Conservation (phyloP, 2,797 vertebrate species). For the Trachurus trachurus region DNA sequence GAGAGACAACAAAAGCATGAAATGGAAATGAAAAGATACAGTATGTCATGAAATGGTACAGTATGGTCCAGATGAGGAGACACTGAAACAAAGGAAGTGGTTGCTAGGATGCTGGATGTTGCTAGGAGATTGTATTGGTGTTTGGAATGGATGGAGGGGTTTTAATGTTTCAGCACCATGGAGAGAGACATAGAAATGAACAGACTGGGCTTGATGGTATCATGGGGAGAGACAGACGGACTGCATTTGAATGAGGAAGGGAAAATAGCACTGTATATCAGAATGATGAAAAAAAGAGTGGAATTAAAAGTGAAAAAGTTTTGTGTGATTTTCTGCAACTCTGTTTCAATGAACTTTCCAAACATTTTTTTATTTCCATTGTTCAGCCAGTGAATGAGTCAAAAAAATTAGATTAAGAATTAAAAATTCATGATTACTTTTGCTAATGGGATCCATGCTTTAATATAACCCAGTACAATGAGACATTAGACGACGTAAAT, state of each 20-base stretch:
- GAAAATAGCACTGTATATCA: too few relatives aligned
- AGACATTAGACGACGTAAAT: too few relatives aligned
- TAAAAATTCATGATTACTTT: neutral
- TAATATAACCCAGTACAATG: neutral
- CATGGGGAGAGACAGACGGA: neutral
- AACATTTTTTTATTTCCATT: neutral
- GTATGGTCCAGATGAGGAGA: constrained; percentile 6
- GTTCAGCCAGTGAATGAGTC: neutral
- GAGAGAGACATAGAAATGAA: neutral
- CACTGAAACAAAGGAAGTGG: neutral
- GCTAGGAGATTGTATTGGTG: neutral
- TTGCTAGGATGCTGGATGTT: neutral
- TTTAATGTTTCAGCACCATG: constrained; percentile 19
- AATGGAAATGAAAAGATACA: constrained; percentile 29
- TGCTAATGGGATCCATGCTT: neutral
- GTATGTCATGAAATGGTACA: neutral
- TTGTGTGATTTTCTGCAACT: neutral
- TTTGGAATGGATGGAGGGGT: neutral
- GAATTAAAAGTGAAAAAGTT: too few relatives aligned
- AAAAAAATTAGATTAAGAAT: neutral
- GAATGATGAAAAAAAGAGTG: neutral
- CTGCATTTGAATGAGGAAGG: neutral
- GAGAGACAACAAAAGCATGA: constrained; percentile 45
- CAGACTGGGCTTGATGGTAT: too few relatives aligned
- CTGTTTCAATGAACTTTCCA: neutral